These are phyloP conservation scores for Xanthia icteritia DNA, from an alignment of 2,888 invertebrate genomes.

Conservation along the genomic window DNA sequence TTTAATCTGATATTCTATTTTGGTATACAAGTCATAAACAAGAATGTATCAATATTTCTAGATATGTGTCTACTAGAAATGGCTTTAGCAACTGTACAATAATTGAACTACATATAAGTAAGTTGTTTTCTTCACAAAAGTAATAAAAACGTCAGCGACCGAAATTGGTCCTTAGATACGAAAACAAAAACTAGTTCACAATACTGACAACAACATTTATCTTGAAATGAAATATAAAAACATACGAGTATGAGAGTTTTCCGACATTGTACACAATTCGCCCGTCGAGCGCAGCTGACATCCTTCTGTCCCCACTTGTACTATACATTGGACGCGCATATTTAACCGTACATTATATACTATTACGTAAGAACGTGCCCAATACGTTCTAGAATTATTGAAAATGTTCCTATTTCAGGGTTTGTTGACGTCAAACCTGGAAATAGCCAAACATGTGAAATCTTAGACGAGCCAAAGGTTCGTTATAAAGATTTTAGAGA, in stretches of 20 bases:
- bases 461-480: neutral
- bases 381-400: constrained; percentile 23
- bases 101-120: neutral
- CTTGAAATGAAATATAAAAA: constrained; percentile 14
- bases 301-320: constrained; percentile 25
- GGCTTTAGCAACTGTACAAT: neutral
- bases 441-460: constrained; percentile 20
- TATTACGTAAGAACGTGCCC: constrained; percentile 25
- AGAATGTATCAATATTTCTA: neutral
- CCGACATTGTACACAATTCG: constrained; percentile 16
- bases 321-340: constrained; percentile 8
- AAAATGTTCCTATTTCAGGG: constrained; percentile 42
- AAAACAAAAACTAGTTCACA: neutral
- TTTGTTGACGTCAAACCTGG: constrained; percentile 44
- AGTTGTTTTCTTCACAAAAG: neutral
- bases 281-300: constrained; percentile 40
- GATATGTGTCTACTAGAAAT: neutral
- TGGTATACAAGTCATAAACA: too few species aligned
- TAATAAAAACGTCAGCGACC: neutral
- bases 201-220: constrained; percentile 10
- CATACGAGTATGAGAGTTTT: constrained; percentile 10
- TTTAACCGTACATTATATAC: neutral
- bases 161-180: constrained; percentile 12
- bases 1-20: neutral
- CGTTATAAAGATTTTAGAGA: neutral